Conservation (phyloP, 2,888 invertebrate genomes). For the Noctua comes region DNA sequence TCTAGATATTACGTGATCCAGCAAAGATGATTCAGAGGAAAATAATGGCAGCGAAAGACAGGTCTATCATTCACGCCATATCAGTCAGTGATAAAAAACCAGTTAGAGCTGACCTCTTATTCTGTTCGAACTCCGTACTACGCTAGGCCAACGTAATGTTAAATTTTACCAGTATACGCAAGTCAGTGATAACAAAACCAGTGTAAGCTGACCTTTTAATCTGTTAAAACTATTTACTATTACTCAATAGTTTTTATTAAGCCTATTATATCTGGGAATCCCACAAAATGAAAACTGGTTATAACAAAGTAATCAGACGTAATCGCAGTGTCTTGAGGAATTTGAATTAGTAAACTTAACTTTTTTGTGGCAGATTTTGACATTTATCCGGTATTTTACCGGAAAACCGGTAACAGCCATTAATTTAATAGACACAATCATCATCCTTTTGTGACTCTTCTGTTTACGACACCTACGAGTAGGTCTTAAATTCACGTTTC, state of each 20-base stretch:
- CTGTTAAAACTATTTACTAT: too few relatives aligned
- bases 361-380: neutral
- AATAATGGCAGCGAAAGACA: neutral
- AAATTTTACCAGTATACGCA: neutral
- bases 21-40: conserved; percentile 2
- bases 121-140: neutral
- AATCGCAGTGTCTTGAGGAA: neutral
- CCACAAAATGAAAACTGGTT: neutral
- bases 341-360: neutral
- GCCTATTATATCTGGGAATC: conserved; percentile 10
- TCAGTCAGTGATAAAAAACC: neutral
- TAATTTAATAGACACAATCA: neutral
- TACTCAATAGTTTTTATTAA: too few relatives aligned
- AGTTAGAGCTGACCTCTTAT: neutral
- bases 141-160: neutral
- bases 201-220: too few relatives aligned
- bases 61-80: neutral
- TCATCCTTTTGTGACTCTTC: neutral
- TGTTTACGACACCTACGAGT: neutral
- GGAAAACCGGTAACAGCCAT: neutral
- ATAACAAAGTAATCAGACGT: neutral
- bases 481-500: neutral
- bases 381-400: neutral
- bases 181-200: neutral
- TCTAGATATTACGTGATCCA: neutral